Evolutionary conservation across 1,140 invertebrate species (phyloP).

Genomic region (Meloidogyne hapla): DNA sequence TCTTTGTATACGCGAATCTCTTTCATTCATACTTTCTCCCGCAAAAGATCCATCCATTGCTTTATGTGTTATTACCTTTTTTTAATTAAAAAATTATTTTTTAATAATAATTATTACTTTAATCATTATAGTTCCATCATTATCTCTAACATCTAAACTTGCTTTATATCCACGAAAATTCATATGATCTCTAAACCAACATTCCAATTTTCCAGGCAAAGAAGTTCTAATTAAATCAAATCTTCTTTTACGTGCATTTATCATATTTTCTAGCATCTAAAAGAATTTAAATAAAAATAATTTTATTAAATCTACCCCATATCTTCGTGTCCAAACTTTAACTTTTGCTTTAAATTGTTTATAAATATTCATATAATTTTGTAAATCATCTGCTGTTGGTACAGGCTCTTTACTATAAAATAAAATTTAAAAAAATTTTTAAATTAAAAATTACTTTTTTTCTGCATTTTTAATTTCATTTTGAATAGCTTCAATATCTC

Average conservation of each 20-base stretch:
- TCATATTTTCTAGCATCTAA: slow-evolving; percentile 24
- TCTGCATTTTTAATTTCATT: slow-evolving; percentile 14
- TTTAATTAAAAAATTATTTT: neutral
- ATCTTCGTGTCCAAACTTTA: slow-evolving; percentile 6
- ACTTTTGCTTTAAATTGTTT: slow-evolving; percentile 12
- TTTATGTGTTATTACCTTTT: neutral
- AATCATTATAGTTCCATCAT: slow-evolving; percentile 32
- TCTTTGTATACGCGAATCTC: neutral
- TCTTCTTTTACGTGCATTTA: neutral
- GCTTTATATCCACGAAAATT: slow-evolving; percentile 23
- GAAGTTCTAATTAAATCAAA: slow-evolving; percentile 10
- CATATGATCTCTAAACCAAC: slow-evolving; percentile 26
- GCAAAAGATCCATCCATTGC: neutral
- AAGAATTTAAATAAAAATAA: neutral
- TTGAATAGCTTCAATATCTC: slow-evolving; percentile 16
- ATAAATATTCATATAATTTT: slow-evolving; percentile 13
- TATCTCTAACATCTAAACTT: slow-evolving; percentile 31
- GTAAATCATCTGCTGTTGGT: slow-evolving; percentile 26
- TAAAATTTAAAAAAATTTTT: slow-evolving; percentile 14
- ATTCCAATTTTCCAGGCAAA: slow-evolving; percentile 22
- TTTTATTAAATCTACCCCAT: neutral
- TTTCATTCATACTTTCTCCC: neutral
- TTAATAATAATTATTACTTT: slow-evolving; percentile 33
- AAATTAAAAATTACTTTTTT: slow-evolving; percentile 9
- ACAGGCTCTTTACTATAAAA: slow-evolving; percentile 23